Evolutionary conservation across 1,140 invertebrate species (phyloP).

Genomic region (Drosophila rhopaloa): DNA sequence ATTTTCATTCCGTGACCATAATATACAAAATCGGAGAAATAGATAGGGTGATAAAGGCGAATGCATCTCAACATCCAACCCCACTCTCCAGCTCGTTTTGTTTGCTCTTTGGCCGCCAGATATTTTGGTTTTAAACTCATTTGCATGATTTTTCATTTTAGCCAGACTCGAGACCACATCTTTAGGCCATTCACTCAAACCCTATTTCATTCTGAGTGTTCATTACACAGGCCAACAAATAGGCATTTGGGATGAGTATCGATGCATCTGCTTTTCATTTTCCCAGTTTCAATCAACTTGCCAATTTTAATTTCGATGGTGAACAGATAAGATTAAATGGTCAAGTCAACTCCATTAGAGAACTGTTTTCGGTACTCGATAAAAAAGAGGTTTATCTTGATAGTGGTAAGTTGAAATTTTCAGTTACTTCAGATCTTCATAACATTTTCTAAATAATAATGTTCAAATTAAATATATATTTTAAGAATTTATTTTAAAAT

Average conservation of each 20-base stretch:
- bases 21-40: constrained; percentile 38
- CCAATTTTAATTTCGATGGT: constrained; percentile 36
- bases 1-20: constrained; percentile 68
- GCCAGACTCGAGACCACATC: constrained; percentile 17
- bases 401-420: background rate
- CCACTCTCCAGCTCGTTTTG: background rate
- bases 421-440: background rate
- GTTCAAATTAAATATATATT: no score
- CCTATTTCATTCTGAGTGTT: constrained; percentile 17
- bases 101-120: constrained; percentile 34
- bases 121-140: constrained; percentile 68
- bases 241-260: constrained; percentile 26
- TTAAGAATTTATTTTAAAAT: no score
- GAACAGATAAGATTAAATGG: constrained; percentile 15
- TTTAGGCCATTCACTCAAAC: background rate
- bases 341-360: constrained; percentile 5
- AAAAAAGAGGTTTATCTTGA: background rate
- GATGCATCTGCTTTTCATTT: constrained; percentile 18
- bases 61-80: constrained; percentile 19
- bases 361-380: background rate
- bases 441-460: no score
- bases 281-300: constrained; percentile 41
- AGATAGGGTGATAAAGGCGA: constrained; percentile 15
- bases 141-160: constrained; percentile 70
- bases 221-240: constrained; percentile 52